These are phyloP conservation scores for Bacillus rossius DNA, from an alignment of 1,140 invertebrate species.

Conservation along the genomic window DNA sequence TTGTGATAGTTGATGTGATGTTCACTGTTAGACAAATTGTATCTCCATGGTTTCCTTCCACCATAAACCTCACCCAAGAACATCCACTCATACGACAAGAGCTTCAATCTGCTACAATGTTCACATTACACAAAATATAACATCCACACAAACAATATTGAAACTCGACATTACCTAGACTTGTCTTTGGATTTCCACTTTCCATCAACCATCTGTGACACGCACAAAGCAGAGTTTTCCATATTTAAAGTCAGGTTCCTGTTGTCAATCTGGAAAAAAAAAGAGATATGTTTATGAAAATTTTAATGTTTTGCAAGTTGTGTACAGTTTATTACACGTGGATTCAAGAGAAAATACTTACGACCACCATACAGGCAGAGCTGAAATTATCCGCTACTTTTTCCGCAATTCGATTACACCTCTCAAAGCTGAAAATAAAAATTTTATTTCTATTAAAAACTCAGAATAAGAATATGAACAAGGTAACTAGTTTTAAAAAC, in stretches of 20 bases:
- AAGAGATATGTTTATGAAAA: not conserved
- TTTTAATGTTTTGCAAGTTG: not conserved
- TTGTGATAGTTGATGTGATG: no score
- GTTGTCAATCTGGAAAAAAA: slow-evolving; percentile 63
- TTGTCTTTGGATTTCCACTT: slow-evolving; percentile 61
- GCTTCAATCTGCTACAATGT: no score
- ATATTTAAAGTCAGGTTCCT: slow-evolving; percentile 59
- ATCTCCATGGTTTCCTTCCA: no score
- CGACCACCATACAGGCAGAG: slow-evolving; percentile 68
- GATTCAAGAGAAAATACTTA: slow-evolving; percentile 42
- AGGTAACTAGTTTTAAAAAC: no score
- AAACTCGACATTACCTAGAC: slow-evolving; percentile 31
- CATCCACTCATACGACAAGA: no score
- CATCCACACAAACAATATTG: not conserved
- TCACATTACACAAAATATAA: no score
- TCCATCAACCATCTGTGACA: slow-evolving; percentile 62
- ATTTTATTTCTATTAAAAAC: no score
- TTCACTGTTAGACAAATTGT: no score
- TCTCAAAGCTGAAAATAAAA: slow-evolving; percentile 60
- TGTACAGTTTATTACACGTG: not conserved
- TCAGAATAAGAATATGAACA: no score
- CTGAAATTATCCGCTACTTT: slow-evolving; percentile 77
- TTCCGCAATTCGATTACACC: slow-evolving; percentile 77
- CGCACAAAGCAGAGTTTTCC: slow-evolving; percentile 56
- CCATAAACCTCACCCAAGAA: no score